Conservation (phyloP, 2,888 invertebrate species). For the Prosopocoilus inquinatus region DNA sequence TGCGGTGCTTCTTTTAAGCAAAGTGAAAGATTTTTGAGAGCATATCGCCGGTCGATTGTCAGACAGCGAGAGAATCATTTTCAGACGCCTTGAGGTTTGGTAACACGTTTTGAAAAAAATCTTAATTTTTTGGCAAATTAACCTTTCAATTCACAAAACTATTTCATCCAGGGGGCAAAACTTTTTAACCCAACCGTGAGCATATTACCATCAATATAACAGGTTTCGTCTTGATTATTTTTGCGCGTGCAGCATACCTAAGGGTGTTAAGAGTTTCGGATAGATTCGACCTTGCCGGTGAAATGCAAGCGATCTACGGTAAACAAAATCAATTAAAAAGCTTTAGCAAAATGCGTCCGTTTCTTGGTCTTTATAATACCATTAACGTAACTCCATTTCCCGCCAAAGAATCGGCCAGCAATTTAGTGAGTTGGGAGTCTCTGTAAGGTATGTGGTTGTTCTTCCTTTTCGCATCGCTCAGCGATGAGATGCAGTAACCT, state of each 20-base stretch:
- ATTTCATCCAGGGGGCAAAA: too few relatives aligned
- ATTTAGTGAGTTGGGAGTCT: conserved; percentile 91
- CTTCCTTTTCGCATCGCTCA: conserved; percentile 78
- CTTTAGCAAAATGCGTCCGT: background rate
- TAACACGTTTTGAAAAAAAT: too few relatives aligned
- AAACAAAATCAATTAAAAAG: conserved; percentile 1
- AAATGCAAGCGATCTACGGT: conserved; percentile 87
- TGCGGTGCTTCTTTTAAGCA: too few relatives aligned
- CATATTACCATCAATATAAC: conserved; percentile 83
- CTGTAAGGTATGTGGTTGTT: conserved; percentile 89
- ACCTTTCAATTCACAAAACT: too few relatives aligned
- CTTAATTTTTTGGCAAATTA: too few relatives aligned
- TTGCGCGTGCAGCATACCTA: conserved; percentile 88
- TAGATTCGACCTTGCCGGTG: conserved; percentile 82
- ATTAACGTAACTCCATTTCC: conserved; percentile 93
- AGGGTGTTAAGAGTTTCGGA: conserved; percentile 89
- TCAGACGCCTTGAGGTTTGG: too few relatives aligned
- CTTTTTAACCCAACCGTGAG: too few relatives aligned
- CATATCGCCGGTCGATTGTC: too few relatives aligned
- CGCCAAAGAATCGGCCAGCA: conserved; percentile 88
- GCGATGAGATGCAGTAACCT: conserved; percentile 93
- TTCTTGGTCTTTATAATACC: too few relatives aligned
- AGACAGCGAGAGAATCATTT: too few relatives aligned
- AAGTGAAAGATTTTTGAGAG: too few relatives aligned
- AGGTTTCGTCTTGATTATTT: conserved; percentile 89